phyloP scores from a whole-genome alignment of 2,113 vertebrate genomes.

The Piprites chloris region DNA sequence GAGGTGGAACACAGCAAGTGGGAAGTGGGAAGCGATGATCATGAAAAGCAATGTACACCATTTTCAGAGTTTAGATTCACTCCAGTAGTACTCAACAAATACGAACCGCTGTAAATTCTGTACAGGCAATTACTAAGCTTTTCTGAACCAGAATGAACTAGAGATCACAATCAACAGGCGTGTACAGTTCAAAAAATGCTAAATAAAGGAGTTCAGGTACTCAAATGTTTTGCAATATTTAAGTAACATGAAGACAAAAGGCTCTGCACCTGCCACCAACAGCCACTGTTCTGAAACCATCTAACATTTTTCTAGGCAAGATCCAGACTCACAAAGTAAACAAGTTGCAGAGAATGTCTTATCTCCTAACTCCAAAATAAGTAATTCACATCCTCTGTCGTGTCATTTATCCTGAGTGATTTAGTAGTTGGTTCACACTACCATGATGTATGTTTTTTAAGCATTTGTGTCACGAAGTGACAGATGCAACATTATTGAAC shows the following conservation, averaged over 20 bases:
- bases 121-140: not conserved
- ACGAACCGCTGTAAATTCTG: not conserved
- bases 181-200: not conserved
- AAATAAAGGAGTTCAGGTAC: not conserved
- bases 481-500: not conserved
- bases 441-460: not conserved
- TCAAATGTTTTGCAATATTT: not conserved
- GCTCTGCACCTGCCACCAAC: not conserved
- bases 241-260: not conserved
- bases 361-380: not conserved
- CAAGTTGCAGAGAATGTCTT: not conserved
- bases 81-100: not conserved
- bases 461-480: not conserved
- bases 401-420: not conserved
- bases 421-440: not conserved
- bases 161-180: not conserved
- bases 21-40: not conserved
- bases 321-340: not conserved
- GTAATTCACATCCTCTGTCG: not conserved
- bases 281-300: not conserved
- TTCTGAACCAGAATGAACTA: not conserved
- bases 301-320: not conserved
- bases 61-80: not conserved
- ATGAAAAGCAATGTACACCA: not conserved
- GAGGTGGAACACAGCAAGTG: not conserved